These are phyloP conservation scores for Drosophila rhopaloa DNA, from an alignment of 1,140 invertebrate species.

Conservation along the genomic window DNA sequence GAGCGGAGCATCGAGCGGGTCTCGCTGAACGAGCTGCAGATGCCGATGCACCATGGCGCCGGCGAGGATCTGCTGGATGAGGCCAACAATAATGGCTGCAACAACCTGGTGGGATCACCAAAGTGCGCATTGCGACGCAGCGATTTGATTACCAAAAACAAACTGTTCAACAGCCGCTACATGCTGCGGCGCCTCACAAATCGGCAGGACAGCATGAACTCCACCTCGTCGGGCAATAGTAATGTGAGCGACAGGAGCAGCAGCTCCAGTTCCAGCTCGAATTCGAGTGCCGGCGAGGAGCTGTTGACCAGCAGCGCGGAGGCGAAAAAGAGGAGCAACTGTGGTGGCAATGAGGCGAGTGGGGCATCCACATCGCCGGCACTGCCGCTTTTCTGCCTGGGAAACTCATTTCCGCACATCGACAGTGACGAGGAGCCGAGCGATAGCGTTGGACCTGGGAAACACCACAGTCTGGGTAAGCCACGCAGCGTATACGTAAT, in stretches of 20 bases:
- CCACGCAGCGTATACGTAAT: constrained; percentile 69
- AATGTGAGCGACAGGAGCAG: constrained; percentile 73
- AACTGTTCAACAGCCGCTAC: constrained; percentile 83
- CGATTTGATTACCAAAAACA: constrained; percentile 85
- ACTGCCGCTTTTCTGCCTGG: constrained; percentile 87
- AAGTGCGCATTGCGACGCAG: constrained; percentile 83
- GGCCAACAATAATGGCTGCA: constrained; percentile 54
- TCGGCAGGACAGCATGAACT: constrained; percentile 83
- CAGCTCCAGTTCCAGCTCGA: constrained; percentile 42
- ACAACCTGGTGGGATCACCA: constrained; percentile 67
- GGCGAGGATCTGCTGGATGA: constrained; percentile 59
- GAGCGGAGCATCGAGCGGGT: constrained; percentile 89
- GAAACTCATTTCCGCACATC: constrained; percentile 89
- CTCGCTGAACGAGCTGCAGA: constrained; percentile 88
- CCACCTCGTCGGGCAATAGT: constrained; percentile 80
- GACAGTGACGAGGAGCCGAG: constrained; percentile 90
- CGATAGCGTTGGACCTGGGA: constrained; percentile 84
- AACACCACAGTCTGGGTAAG: constrained; percentile 75
- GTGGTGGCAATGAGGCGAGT: constrained; percentile 27
- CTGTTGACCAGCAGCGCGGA: constrained; percentile 40
- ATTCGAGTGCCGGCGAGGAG: constrained; percentile 61
- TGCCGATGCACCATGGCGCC: constrained; percentile 86
- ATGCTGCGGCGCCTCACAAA: constrained; percentile 80
- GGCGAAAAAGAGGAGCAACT: constrained; percentile 31
- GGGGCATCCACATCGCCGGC: constrained; percentile 67